A percentile compares a stretch with the other conserved stretches of the same genome.
phyloP scores from a whole-genome alignment of 2,113 vertebrate species.

The Paramisgurnus dabryanus region DNA sequence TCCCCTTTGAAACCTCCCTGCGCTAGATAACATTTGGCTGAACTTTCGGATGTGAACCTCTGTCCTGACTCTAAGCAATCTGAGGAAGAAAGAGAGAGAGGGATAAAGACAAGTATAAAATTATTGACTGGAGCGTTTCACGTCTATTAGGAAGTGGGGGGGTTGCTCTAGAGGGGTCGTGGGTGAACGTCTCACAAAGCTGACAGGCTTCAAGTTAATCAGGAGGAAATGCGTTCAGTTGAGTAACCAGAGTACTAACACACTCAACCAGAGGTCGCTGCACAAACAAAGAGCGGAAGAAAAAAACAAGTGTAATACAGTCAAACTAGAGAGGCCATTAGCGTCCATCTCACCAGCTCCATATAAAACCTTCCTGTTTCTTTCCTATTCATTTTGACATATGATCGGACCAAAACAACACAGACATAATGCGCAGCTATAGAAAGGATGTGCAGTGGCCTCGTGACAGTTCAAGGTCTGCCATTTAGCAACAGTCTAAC shows the following conservation, averaged over 20 bases:
- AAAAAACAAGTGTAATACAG: constrained; percentile 65
- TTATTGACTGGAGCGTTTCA: constrained; percentile 89
- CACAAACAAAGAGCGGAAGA: constrained; percentile 42
- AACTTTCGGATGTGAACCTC: constrained; percentile 96
- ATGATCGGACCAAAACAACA: constrained; percentile 35
- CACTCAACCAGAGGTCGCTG: constrained; percentile 70
- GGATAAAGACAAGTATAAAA: constrained; percentile 86
- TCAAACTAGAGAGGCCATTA: constrained; percentile 50
- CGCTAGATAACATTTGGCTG: constrained; percentile 99
- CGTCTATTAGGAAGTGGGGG: constrained; percentile 84
- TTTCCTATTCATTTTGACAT: constrained; percentile 32
- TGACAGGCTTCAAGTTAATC: constrained; percentile 92
- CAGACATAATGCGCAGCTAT: neutral
- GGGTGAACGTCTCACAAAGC: constrained; percentile 57
- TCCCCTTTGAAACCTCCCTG: constrained; percentile 84
- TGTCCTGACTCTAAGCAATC: constrained; percentile 87
- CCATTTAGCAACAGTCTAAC: neutral
- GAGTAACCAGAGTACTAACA: constrained; percentile 72
- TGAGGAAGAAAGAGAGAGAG: constrained; percentile 66
- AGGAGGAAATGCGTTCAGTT: constrained; percentile 77
- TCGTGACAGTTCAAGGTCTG: constrained; percentile 11
- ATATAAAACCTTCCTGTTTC: constrained; percentile 30
- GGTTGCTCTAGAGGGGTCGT: constrained; percentile 56
- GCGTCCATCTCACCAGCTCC: constrained; percentile 42
- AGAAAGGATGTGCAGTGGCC: neutral